phyloP scores from a whole-genome alignment of 2,888 invertebrate species.

The Pasiphila rectangulata region DNA sequence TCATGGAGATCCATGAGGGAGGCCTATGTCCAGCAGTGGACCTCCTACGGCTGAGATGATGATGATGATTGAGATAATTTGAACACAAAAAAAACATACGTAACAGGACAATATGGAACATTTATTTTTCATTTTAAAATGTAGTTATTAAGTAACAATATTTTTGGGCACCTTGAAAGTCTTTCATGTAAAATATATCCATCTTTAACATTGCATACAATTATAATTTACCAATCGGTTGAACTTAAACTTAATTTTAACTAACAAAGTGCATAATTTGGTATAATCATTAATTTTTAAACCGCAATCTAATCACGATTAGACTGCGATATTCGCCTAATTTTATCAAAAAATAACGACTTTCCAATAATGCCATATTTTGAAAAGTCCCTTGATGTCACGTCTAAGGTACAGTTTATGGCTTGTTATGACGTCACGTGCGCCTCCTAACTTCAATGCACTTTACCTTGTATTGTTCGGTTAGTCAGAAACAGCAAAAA shows the following conservation, averaged over 20 bases:
- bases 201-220: neutral
- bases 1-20: too few species aligned
- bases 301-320: neutral
- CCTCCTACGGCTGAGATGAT: too few species aligned
- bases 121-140: constrained; percentile 9
- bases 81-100: neutral
- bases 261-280: constrained; percentile 11
- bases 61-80: neutral
- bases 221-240: neutral
- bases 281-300: constrained; percentile 6
- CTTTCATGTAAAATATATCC: constrained; percentile 11
- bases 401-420: too few species aligned
- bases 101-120: neutral
- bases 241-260: constrained; percentile 7
- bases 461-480: too few species aligned
- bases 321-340: neutral
- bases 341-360: neutral
- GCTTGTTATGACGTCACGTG: too few species aligned
- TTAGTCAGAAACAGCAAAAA: too few species aligned
- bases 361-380: too few species aligned
- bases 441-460: too few species aligned
- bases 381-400: too few species aligned
- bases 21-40: too few species aligned
- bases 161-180: constrained; percentile 30
- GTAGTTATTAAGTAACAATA: constrained; percentile 10